Percentiles rank a stretch among this genome's conserved stretches.
Conservation (phyloP, 2,888 invertebrate genomes). For the Plagodis dolabraria region DNA sequence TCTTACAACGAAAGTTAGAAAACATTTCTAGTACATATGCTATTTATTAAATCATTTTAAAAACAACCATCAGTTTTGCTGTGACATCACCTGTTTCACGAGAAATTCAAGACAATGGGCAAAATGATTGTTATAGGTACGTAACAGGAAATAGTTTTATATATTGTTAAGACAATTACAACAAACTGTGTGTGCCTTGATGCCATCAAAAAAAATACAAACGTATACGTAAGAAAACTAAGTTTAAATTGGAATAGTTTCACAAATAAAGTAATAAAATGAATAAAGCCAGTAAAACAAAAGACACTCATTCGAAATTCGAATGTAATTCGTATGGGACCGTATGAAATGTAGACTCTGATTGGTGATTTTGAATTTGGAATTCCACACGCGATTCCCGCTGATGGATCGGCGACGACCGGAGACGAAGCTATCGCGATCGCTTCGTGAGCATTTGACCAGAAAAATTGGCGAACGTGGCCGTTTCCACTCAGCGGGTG, state of each 20-base stretch:
- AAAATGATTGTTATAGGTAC: slow-evolving; percentile 50
- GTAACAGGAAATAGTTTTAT: slow-evolving; percentile 78
- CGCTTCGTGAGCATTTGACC: slow-evolving; percentile 72
- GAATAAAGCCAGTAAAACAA: slow-evolving; percentile 66
- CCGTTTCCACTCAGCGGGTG: slow-evolving; percentile 46
- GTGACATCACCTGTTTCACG: not conserved
- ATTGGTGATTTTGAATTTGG: slow-evolving; percentile 79
- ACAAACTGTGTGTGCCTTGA: slow-evolving; percentile 59
- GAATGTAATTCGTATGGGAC: slow-evolving; percentile 60
- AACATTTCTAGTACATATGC: too few species aligned
- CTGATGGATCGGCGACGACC: slow-evolving; percentile 77
- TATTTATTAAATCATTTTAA: too few species aligned
- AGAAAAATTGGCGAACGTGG: slow-evolving; percentile 75
- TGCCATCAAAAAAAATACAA: slow-evolving; percentile 39
- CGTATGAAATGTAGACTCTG: slow-evolving; percentile 62
- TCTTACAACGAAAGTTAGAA: too few species aligned
- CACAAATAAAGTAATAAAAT: slow-evolving; percentile 25
- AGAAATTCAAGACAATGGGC: slow-evolving; percentile 73
- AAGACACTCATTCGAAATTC: slow-evolving; percentile 68
- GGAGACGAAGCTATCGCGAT: slow-evolving; percentile 33
- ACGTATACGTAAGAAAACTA: slow-evolving; percentile 32
- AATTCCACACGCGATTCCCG: slow-evolving; percentile 72
- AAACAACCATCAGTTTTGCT: not conserved
- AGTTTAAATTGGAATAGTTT: slow-evolving; percentile 38
- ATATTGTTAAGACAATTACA: slow-evolving; percentile 73